Evolutionary conservation across 1,140 invertebrate species (phyloP).

Genomic region (Lepidostoma basale): DNA sequence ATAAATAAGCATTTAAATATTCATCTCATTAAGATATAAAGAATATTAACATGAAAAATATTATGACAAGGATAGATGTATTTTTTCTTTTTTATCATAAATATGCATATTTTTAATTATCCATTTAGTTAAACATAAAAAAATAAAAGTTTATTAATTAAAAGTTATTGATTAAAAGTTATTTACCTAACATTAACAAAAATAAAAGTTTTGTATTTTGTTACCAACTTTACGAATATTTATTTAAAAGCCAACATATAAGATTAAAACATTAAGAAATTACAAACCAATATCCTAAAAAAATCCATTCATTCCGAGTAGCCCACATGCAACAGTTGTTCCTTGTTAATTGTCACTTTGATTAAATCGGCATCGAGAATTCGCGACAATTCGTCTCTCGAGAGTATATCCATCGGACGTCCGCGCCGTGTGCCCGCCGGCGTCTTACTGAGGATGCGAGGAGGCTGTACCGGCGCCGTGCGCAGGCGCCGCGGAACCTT

Average conservation of each 20-base stretch:
- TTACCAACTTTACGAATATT: background rate
- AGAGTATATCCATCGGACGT: constrained; percentile 6
- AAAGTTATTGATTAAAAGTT: no score
- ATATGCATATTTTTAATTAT: no score
- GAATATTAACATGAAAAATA: no score
- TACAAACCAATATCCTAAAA: background rate
- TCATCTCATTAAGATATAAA: no score
- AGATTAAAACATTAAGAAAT: background rate
- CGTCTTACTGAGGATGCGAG: constrained; percentile 18
- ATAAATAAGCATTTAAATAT: no score
- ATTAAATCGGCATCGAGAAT: constrained; percentile 18
- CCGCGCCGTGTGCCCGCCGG: constrained; percentile 25
- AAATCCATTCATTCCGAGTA: background rate
- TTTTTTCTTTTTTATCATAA: no score
- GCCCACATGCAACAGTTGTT: constrained; percentile 16
- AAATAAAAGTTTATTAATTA: no score
- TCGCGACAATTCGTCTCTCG: background rate
- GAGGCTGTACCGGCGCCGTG: background rate
- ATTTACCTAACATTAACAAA: no score
- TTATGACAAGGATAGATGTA: no score
- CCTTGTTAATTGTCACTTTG: constrained; percentile 21
- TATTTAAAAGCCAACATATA: background rate
- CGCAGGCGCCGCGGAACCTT: constrained; percentile 10
- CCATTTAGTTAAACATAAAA: no score
- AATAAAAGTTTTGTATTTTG: background rate